Conservation (phyloP, 2,113 vertebrate species). For the Himantopus leucocephalus region DNA sequence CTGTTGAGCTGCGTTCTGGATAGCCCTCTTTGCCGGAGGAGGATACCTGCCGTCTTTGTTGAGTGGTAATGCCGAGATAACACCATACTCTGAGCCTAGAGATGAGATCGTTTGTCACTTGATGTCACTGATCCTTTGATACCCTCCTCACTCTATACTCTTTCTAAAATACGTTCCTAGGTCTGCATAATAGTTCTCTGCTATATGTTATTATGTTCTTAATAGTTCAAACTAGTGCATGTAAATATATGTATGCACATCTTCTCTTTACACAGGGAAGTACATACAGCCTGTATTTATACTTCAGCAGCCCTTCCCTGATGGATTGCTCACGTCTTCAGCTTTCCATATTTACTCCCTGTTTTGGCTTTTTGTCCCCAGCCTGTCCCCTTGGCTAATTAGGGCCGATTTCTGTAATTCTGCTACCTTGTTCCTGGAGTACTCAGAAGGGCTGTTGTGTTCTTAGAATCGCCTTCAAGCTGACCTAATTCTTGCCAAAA, state of each 20-base stretch:
- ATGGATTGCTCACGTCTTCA: background rate
- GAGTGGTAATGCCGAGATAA: fast-evolving
- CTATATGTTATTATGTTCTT: background rate
- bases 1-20: background rate
- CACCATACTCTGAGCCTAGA: background rate
- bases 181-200: background rate
- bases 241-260: background rate
- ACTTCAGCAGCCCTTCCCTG: background rate
- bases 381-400: background rate
- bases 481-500: slow-evolving; percentile 29
- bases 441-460: background rate
- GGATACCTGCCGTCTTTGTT: background rate
- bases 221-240: background rate
- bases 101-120: background rate
- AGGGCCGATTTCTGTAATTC: background rate
- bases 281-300: background rate
- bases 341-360: background rate
- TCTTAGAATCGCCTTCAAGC: background rate
- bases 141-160: background rate
- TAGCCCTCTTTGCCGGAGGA: background rate
- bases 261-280: fast-evolving
- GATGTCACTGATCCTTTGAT: background rate
- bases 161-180: background rate
- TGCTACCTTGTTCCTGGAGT: background rate
- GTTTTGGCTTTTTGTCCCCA: background rate